Evolutionary conservation across 2,797 vertebrate genomes (phyloP).

Genomic region (Rhinichthys osculus): DNA sequence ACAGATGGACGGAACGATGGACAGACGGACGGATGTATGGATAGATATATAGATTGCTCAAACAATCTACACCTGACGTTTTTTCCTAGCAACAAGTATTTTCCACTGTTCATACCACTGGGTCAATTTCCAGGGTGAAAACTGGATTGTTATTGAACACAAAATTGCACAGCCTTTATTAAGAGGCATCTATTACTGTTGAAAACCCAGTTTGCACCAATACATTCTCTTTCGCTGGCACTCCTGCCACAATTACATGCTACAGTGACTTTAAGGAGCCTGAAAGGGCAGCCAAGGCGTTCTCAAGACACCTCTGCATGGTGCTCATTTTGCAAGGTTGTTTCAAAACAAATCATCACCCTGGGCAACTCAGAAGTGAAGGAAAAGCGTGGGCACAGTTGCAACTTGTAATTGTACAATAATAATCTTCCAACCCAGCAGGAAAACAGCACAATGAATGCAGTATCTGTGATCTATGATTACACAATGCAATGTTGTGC

Average conservation of each 20-base stretch:
- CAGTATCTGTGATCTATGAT: not conserved
- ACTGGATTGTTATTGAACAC: slow-evolving; percentile 31
- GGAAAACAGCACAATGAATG: not conserved
- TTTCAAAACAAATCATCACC: slow-evolving; percentile 42
- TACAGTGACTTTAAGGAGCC: slow-evolving; percentile 48
- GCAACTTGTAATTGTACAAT: slow-evolving; percentile 24
- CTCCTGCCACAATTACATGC: slow-evolving; percentile 47
- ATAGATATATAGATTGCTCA: not conserved
- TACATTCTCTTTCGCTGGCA: slow-evolving; percentile 23
- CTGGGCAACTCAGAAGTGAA: slow-evolving; percentile 29
- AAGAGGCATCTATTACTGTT: slow-evolving; percentile 32
- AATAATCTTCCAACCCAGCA: slow-evolving; percentile 19
- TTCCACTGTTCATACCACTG: not conserved
- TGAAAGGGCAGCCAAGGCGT: slow-evolving; percentile 41
- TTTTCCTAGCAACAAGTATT: not conserved
- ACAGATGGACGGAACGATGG: too few species aligned
- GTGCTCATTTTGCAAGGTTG: slow-evolving; percentile 15
- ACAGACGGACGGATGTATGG: not conserved
- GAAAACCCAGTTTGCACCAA: slow-evolving; percentile 37
- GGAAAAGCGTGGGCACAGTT: slow-evolving; percentile 1
- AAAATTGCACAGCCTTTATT: slow-evolving; percentile 36
- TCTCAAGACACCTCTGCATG: slow-evolving; percentile 38
- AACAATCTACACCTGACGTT: not conserved
- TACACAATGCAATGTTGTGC: not conserved
- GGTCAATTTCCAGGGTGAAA: slow-evolving; percentile 18